phyloP scores from a whole-genome alignment of 1,140 invertebrate species.

The Aphaenogaster rudis region DNA sequence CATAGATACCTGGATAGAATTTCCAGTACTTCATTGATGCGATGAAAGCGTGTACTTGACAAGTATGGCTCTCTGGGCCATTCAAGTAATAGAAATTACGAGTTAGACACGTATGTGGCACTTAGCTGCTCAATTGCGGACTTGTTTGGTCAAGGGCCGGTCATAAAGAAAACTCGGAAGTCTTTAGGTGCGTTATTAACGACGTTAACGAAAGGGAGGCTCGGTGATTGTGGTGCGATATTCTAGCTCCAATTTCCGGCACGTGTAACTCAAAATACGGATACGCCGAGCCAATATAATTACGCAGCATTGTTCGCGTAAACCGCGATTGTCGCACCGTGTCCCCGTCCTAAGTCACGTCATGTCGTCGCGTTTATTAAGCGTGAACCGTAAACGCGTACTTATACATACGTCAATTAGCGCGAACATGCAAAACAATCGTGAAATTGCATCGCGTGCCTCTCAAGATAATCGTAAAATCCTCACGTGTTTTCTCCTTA shows the following conservation, averaged over 20 bases:
- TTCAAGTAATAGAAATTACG: constrained; percentile 29
- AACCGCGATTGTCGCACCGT: not conserved
- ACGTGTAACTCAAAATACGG: not conserved
- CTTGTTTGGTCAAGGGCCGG: constrained; percentile 13
- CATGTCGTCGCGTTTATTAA: not conserved
- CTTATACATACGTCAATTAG: not conserved
- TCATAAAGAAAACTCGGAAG: constrained; percentile 14
- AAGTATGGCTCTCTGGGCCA: not conserved
- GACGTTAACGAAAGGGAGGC: not conserved
- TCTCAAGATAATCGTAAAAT: constrained; percentile 19
- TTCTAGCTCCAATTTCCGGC: not conserved
- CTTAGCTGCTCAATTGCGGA: constrained; percentile 28
- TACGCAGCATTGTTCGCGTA: constrained; percentile 9
- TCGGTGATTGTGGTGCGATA: not conserved
- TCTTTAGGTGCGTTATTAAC: constrained; percentile 37
- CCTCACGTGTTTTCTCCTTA: not conserved
- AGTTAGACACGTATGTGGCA: not conserved
- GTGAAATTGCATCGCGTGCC: constrained; percentile 7
- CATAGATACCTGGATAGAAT: not conserved
- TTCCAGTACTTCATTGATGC: not conserved
- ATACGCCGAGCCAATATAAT: not conserved
- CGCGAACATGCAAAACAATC: constrained; percentile 1
- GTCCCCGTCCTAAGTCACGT: not conserved
- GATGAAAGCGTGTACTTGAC: not conserved
- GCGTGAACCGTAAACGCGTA: not conserved